Percentiles rank a stretch among this genome's conserved stretches.
These are phyloP conservation scores for Ellobium chinense DNA, from an alignment of 2,888 invertebrate species.

Conservation along the genomic window DNA sequence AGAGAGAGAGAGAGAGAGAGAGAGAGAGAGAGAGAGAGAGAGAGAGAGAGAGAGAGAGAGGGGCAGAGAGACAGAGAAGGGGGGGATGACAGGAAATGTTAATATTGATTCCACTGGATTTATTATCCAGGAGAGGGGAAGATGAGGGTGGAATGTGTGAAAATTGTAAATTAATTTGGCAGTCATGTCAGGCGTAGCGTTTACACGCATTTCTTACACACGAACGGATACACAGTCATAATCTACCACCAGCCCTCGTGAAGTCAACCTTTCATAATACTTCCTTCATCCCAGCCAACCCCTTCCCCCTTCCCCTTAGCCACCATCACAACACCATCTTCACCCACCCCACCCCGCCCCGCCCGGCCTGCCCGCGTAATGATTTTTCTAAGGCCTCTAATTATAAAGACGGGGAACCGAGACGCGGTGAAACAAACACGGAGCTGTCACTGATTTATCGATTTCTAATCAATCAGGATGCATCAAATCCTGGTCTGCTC, in stretches of 20 bases:
- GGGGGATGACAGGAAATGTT: no score
- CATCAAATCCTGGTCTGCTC: conserved; percentile 39
- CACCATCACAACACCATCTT: neutral
- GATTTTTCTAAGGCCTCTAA: conserved; percentile 43
- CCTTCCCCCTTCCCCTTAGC: neutral
- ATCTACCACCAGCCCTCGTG: no score
- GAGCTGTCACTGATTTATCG: conserved; percentile 41
- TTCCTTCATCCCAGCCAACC: neutral
- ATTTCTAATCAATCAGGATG: conserved; percentile 45
- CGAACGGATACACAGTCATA: no score
- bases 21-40: conserved; percentile 17
- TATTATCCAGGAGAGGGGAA: no score
- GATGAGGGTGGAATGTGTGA: no score
- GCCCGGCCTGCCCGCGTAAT: conserved; percentile 21
- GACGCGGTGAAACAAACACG: conserved; percentile 27
- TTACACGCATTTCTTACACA: no score
- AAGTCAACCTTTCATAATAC: no score
- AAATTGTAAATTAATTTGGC: no score
- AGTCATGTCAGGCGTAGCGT: no score
- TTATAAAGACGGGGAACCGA: conserved; percentile 21
- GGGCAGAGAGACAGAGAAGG: conserved; percentile 17
- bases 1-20: conserved; percentile 17
- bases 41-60: conserved; percentile 1
- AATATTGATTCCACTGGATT: no score
- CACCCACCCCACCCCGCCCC: neutral